Evolutionary conservation across 2,888 invertebrate genomes (phyloP).

Genomic region (Drosophila tanythrix): DNA sequence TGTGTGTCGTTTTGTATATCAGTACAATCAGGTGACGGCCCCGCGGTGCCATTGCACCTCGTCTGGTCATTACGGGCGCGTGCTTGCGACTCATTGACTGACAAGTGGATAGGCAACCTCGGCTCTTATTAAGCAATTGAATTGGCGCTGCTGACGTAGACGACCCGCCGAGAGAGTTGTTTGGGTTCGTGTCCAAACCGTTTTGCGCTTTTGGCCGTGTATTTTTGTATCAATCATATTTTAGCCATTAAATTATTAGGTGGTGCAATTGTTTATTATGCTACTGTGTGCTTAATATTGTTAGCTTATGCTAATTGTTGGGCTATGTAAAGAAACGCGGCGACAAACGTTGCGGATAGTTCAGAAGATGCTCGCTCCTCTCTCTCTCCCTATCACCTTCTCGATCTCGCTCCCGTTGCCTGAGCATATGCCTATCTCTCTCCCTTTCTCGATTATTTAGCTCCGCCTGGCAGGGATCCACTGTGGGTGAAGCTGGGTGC

Average conservation of each 20-base stretch:
- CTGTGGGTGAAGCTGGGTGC: conserved; percentile 5
- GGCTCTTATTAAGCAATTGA: conserved; percentile 48
- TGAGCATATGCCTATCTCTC: neutral
- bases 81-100: conserved; percentile 47
- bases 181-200: conserved; percentile 16
- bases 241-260: conserved; percentile 1
- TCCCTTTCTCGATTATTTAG: conserved; percentile 22
- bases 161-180: neutral
- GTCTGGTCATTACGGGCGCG: conserved; percentile 67
- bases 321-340: conserved; percentile 60
- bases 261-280: conserved; percentile 59
- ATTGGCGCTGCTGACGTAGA: conserved; percentile 43
- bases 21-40: conserved; percentile 62
- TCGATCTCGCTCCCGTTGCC: conserved; percentile 12
- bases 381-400: conserved; percentile 1
- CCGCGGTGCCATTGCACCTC: conserved; percentile 9
- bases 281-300: conserved; percentile 51
- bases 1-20: conserved; percentile 3
- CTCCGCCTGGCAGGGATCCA: conserved; percentile 62
- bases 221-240: conserved; percentile 11
- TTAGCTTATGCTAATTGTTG: conserved; percentile 15
- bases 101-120: conserved; percentile 41
- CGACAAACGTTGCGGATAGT: conserved; percentile 25
- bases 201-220: neutral
- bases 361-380: conserved; percentile 8